Base-by-base conservation (phyloP, 1,140 invertebrate genomes). In the Bombus confusus region DNA sequence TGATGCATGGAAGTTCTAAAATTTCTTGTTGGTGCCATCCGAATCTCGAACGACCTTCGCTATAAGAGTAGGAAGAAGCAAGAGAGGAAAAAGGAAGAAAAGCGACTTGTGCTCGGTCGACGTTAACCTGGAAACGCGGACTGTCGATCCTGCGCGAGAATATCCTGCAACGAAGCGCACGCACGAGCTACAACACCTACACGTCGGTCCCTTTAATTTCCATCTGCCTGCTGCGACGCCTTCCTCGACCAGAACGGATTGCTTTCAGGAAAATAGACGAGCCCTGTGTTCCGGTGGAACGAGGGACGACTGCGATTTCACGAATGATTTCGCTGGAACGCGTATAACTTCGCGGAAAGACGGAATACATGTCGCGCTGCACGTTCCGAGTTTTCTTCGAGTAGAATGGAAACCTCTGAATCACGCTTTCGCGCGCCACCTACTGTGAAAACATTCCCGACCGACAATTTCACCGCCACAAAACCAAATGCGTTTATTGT, bases 291-390 rank as follows among this genome's bases (percentile, higher is more conserved):
- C 43, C n/a, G 8, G 4, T 8, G 22, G 28, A 22, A 34, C 10
- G 64, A 31, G 75, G 37, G 64, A 47, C n/a, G 78, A 39, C 77
- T 79, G 39, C 74, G 80, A 91, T 91, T 91, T 91, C 83, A 88
- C 90, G 88, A 89, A 91, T 88, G 86, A 91, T 91, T 91, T 91
- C 83, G 82, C 74, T 72, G 80, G 78, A 90, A 88, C 87, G 86
- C 80, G 62, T 86, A 15, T 43, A 57, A 62, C 83, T 72, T 62
- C 64, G 79, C 83, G 69, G 86, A 88, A 87, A 81, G 43, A 25
- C 68, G 59, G 75, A 82, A 91, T 52, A 88, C 68, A 77, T 74
- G 47, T 62, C 68, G 43, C 78, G 69, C 69, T 52, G 79, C 43
- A 52, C 69, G 81, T 77, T 75, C 47, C 74, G 76, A 84, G 57